Evolutionary conservation across 2,888 invertebrate genomes (phyloP), one percentile per base, ranked within the genome.

Genomic region (Pyrochroa serraticornis): DNA sequence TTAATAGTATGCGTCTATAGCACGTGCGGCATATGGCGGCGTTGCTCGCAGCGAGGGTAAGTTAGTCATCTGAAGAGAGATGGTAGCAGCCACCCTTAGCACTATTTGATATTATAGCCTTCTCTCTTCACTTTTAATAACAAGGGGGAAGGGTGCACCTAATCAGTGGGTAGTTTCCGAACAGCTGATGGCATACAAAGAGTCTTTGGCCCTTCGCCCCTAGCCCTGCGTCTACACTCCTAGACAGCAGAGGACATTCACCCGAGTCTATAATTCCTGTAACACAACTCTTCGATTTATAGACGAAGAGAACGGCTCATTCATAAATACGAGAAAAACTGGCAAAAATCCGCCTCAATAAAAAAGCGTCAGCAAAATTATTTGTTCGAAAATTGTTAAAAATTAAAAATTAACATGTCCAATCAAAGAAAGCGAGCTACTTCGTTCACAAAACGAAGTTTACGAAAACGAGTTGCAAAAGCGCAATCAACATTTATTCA

Each of bases 131-230:
- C 47, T 30, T 56, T 55, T 59, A 59, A 60, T 60, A 52, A 60
- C 46, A 52, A 57, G 62, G 62, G 59, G 65, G 66, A 63, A 63
- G 66, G 65, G 67, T 66, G 63, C 51, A 60, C 55, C 57, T 62
- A 63, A 66, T 64, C 58, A 60, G 62, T 65, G 62, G 64, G 62
- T 58, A 63, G 22, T 2, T 22, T 22, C 57, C 37, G 65, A 67
- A 67, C 71, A 70, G 71, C 71, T 70, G 69, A 67, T 68, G 63
- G 62, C 60, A 67, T 66, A 70, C 68, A 70, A 70, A 69, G 62
- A 43, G 30, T 30, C 33, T 47, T 34, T 37, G 49, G 48, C 53
- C 58, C 45, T 50, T 59, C 42, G 47, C 53, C 59, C 59, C 59
- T 50, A 58, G 46, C 32, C 36, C 35, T 14, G 33, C 42, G 65